Conservation (phyloP, 2,113 vertebrate species). For the Pipa parva region DNA sequence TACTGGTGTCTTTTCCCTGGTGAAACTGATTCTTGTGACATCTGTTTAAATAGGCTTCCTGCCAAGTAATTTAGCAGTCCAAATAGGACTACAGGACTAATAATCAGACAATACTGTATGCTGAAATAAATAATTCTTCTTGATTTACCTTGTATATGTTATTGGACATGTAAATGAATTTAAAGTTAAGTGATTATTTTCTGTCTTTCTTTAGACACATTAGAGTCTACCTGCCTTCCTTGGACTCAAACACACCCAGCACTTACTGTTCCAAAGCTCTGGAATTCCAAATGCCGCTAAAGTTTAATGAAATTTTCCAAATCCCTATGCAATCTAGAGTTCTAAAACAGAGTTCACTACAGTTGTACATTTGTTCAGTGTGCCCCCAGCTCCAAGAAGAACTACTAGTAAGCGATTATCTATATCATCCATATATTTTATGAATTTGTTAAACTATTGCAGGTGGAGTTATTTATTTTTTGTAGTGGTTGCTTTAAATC, state of each 20-base stretch:
- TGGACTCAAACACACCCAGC: conserved; percentile 75
- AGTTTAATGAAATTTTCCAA: conserved; percentile 90
- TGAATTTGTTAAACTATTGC: no score
- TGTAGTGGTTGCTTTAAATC: no score
- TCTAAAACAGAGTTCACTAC: conserved; percentile 72
- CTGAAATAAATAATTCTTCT: conserved; percentile 32
- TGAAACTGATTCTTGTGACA: no score
- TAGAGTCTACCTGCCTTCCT: conserved; percentile 82
- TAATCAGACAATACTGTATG: no score
- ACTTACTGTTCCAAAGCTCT: conserved; percentile 88
- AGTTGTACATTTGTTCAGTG: conserved; percentile 83
- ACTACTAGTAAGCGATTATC: conserved; percentile 71
- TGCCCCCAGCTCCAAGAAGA: conserved; percentile 83
- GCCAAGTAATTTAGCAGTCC: no score
- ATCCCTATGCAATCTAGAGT: conserved; percentile 76
- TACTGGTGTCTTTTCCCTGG: no score
- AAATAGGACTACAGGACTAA: no score
- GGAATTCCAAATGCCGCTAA: conserved; percentile 78
- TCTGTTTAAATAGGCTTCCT: no score
- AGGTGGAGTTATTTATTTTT: no score
- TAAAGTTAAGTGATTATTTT: background rate
- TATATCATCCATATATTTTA: background rate
- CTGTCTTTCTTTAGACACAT: conserved; percentile 70
- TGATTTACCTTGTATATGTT: no score
- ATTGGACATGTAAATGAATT: no score